These are phyloP conservation scores for Epizoanthus ramosus DNA, from an alignment of 92 coral and sea anemone genomes.

Conservation along the genomic window DNA sequence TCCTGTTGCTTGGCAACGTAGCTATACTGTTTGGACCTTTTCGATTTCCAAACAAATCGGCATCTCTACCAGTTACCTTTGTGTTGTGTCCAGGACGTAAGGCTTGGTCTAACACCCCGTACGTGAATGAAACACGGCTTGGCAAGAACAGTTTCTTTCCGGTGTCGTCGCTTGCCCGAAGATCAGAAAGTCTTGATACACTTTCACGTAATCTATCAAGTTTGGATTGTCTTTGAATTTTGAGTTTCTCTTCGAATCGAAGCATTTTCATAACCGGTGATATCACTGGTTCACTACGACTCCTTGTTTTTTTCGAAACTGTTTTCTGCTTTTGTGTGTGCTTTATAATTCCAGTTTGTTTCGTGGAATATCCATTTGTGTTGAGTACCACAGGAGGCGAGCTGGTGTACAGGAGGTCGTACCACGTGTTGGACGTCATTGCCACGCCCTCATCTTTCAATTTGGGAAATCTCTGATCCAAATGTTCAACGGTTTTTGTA, in stretches of 20 bases:
- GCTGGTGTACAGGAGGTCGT: too few relatives aligned
- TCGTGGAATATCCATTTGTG: too few relatives aligned
- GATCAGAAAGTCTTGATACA: neutral
- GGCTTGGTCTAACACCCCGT: neutral
- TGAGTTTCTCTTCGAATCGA: constrained; percentile 31
- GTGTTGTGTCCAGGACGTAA: neutral
- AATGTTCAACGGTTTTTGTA: too few relatives aligned
- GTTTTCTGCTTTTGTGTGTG: too few relatives aligned
- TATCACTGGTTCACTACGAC: neutral
- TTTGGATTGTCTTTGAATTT: neutral
- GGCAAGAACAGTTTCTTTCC: constrained; percentile 15
- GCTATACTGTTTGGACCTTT: neutral
- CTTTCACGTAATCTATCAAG: constrained; percentile 14
- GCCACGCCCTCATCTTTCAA: too few relatives aligned
- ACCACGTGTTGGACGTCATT: too few relatives aligned
- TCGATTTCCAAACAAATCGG: neutral
- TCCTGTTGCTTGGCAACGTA: neutral
- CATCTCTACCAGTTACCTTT: neutral
- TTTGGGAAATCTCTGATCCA: too few relatives aligned
- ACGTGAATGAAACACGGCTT: constrained; percentile 3
- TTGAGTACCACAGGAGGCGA: too few relatives aligned
- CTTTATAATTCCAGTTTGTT: too few relatives aligned
- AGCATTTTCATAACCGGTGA: constrained; percentile 16
- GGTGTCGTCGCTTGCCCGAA: neutral
- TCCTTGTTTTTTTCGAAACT: too few relatives aligned